phyloP scores from a whole-genome alignment of 2,113 vertebrate species.

The Cryptomyrus ogoouensis region DNA sequence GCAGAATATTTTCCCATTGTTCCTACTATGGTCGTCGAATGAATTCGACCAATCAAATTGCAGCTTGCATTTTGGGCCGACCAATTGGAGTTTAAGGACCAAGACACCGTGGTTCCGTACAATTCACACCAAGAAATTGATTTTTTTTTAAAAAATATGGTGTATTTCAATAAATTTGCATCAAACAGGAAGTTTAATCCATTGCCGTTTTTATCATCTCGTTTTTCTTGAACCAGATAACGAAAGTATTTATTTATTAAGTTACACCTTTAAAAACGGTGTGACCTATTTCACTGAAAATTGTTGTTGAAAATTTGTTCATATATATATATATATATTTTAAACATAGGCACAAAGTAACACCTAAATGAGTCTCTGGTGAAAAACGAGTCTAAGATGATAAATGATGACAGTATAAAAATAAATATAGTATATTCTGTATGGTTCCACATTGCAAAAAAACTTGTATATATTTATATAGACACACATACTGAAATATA shows the following conservation, averaged over 20 bases:
- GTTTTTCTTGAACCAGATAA: background rate
- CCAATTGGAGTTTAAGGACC: constrained; percentile 36
- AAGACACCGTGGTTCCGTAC: constrained; percentile 7
- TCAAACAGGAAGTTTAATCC: background rate
- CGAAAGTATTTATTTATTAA: background rate
- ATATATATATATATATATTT: background rate
- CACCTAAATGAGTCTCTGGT: background rate
- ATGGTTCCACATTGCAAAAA: constrained; percentile 1
- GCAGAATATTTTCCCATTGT: constrained; percentile 45
- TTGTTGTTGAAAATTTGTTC: background rate
- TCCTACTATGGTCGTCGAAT: background rate
- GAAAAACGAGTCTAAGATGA: background rate
- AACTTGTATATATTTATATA: constrained; percentile 26
- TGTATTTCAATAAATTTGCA: background rate
- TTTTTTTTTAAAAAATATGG: background rate
- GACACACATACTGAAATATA: constrained; percentile 16
- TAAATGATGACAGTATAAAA: constrained; percentile 18
- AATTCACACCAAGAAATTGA: background rate
- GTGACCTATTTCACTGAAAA: background rate
- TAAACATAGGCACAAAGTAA: background rate
- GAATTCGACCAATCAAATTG: constrained; percentile 47
- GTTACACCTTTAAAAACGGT: background rate
- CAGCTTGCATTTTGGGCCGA: background rate
- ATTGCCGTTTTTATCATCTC: background rate
- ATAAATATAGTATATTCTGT: constrained; percentile 31